Base-by-base conservation (phyloP, 2,888 invertebrate species). In the Erynnis tages region DNA sequence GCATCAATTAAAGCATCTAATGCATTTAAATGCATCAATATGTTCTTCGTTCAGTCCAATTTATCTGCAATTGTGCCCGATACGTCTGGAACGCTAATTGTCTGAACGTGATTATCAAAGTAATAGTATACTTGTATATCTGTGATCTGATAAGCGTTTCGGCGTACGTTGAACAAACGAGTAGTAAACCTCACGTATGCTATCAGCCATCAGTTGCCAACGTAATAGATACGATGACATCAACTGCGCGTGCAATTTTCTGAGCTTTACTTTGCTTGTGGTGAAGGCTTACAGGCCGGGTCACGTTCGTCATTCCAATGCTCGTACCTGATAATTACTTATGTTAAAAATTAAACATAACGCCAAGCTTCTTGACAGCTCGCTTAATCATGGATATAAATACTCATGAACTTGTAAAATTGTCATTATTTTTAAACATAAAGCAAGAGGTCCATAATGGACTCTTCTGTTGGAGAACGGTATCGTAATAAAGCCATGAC, bases 191-290 rank as follows among this genome's bases (percentile, higher is more conserved):
- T 52, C 52, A 52, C 44, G 52, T 52, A 35, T 52, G 52, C 29
- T 52, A 38, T 52, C 29, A 13, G 10, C 30, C 21, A 45, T 30
- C 38, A 30, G 52, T 1, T 14, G 16, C 37, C 32, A 37, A 52
- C 52, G 30, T 38, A 52, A 45, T 52, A 45, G 52, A 45, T 14
- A 29, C 11, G 45, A 45, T 52, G 52, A 52, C 52, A 52, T 52
- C 52, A 45, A 52, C 52, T 16, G 44, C 44, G 44, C 52, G 52
- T 52, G 52, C 52, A 38, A 27, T 44, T 44, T 38, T 17, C 23
- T 30, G 4, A 52, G 23, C 52, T 30, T 44, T 30, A 30, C 23
- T 44, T 23, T 16, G 44, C 44, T 30, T 38, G 44, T 11, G 16
- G n/a, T 23, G 37, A 52, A 52, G 35, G 44, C 37, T 14, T 14